These are phyloP conservation scores for Calliscelio sp. DNA, from an alignment of 2,888 invertebrate genomes.

Conservation along the genomic window DNA sequence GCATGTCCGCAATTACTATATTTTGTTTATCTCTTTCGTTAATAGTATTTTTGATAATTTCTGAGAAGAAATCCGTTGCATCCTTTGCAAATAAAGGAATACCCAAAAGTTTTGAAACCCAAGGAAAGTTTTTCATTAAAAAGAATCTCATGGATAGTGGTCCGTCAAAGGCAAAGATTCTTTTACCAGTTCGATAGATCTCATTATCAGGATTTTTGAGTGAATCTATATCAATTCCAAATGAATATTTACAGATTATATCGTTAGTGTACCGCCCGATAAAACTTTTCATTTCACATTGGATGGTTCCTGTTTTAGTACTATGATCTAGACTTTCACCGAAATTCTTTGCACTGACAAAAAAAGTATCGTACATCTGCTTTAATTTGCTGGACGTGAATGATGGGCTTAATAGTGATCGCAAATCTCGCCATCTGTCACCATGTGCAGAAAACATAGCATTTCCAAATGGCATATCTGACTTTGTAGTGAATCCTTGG, in stretches of 20 bases:
- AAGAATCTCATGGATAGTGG: conserved; percentile 49
- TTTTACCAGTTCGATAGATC: conserved; percentile 77
- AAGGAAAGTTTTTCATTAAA: conserved; percentile 49
- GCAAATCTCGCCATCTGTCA: conserved; percentile 81
- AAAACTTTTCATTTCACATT: conserved; percentile 51
- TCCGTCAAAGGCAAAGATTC: conserved; percentile 62
- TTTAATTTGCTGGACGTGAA: conserved; percentile 88
- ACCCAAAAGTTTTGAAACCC: conserved; percentile 38
- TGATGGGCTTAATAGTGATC: conserved; percentile 87
- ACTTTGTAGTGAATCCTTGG: conserved; percentile 51
- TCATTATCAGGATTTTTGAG: conserved; percentile 80
- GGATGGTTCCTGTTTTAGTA: no score
- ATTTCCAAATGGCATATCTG: no score
- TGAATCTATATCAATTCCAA: conserved; percentile 79
- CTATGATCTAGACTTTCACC: no score
- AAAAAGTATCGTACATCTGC: conserved; percentile 72
- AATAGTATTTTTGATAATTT: conserved; percentile 6
- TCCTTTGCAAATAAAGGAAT: background rate
- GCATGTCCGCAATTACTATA: conserved; percentile 64
- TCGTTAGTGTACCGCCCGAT: conserved; percentile 82
- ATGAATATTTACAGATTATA: conserved; percentile 75
- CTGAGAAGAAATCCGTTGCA: no score
- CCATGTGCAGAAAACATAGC: conserved; percentile 76
- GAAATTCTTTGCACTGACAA: no score
- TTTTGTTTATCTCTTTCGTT: conserved; percentile 7